A percentile compares a stretch with the other conserved stretches of the same genome.
phyloP scores from a whole-genome alignment of 2,888 invertebrate genomes.

The Cremastinae sp. region DNA sequence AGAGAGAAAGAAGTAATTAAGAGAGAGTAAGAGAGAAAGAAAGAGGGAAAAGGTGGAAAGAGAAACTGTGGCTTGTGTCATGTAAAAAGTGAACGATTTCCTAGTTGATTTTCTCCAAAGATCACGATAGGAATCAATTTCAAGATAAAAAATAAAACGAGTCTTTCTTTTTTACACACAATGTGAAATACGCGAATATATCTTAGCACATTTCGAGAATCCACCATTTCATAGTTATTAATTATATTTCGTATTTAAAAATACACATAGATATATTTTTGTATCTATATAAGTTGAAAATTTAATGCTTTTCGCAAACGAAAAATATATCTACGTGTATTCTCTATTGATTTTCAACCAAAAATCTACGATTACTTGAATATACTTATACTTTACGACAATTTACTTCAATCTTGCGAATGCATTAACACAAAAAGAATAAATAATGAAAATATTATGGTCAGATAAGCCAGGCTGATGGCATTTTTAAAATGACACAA shows the following conservation, averaged over 20 bases:
- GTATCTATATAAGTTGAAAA: conserved; percentile 8
- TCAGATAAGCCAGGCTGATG: conserved; percentile 78
- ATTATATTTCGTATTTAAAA: neutral
- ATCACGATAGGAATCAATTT: conserved; percentile 6
- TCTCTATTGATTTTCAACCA: conserved; percentile 71
- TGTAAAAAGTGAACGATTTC: conserved; percentile 29
- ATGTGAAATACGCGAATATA: neutral
- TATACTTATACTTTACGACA: conserved; percentile 80
- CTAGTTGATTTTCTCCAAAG: conserved; percentile 16
- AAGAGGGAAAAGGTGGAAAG: conserved; percentile 15
- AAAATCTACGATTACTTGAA: conserved; percentile 78
- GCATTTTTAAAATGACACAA: conserved; percentile 67
- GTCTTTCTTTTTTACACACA: conserved; percentile 14
- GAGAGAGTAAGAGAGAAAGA: conserved; percentile 29
- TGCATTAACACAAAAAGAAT: conserved; percentile 78
- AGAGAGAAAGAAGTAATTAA: conserved; percentile 34
- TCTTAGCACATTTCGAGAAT: conserved; percentile 76
- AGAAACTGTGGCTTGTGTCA: conserved; percentile 47
- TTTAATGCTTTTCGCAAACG: conserved; percentile 14
- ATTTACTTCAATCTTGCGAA: conserved; percentile 80
- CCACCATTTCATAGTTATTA: conserved; percentile 71
- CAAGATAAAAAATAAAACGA: neutral
- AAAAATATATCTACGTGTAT: conserved; percentile 44
- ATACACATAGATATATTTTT: conserved; percentile 21
- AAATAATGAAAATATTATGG: conserved; percentile 78